Evolutionary conservation across 2,113 vertebrate genomes (phyloP), one percentile per base, ranked within the genome.

Genomic region (Bothrops jararaca): DNA sequence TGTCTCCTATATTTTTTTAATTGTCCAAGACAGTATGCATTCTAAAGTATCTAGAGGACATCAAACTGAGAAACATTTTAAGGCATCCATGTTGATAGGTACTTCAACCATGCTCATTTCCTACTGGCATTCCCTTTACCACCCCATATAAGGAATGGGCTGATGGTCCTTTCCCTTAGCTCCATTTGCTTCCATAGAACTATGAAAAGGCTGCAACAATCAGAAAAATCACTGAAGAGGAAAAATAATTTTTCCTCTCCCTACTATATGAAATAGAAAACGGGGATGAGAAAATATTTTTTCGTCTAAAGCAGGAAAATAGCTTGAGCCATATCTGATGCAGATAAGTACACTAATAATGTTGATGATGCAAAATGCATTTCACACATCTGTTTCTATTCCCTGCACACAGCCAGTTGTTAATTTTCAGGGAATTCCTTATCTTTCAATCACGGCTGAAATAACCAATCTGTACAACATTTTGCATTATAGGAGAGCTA

Each of bases 371-470:
- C 39, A 57, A 94, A 57, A 26, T 89, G 89, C 64, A 80, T 88
- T 10, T 34, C 45, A 12, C 26, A 87, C 90, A 80, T 91, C 90
- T 29, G 50, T 53, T 54, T 85, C 88, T 90, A 15, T 42, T 74
- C 34, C 9, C 4, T 87, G 87, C 39, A 48, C 20, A 0, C 1
- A 50, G 85, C 85, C 20, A 15, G 88, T 29, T 89, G 89, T 92
- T 93, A 90, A 87, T 93, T 89, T 45, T 52, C 45, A 54, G 85
- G n/a, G 90, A 86, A 94, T 94, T 92, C 80, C 91, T 90, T 91
- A 58, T 57, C 23, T 22, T 69, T 91, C 91, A 29, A 91, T 93
- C 74, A 90, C 34, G 50, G 86, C 94, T 94, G 92, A 93, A 94
- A 91, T 54, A 88, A 52, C 54, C 48, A 50, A 50, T 50, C 48